phyloP scores from a whole-genome alignment of 1,140 invertebrate genomes.

The Caenorhabditis elegans region DNA sequence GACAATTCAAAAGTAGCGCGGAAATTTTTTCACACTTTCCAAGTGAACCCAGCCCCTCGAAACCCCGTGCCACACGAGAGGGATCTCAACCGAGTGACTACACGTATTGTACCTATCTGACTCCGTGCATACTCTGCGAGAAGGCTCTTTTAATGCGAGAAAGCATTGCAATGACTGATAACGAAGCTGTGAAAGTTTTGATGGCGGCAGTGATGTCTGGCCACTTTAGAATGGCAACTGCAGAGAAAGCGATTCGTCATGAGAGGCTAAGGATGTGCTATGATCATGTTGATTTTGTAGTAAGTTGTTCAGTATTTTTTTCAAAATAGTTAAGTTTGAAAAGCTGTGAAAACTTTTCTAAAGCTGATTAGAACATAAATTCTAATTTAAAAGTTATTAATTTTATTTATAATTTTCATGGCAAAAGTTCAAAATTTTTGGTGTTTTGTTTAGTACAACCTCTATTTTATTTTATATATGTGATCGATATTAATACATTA shows the following conservation, averaged over 20 bases:
- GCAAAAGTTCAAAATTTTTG: no score
- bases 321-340: no score
- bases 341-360: no score
- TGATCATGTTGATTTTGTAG: background rate
- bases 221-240: background rate
- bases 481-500: no score
- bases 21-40: no score
- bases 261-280: background rate
- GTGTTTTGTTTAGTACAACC: no score
- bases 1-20: no score
- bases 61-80: no score
- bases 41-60: no score
- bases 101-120: background rate
- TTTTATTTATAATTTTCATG: background rate
- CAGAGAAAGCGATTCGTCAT: background rate
- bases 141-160: background rate
- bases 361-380: no score
- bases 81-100: no score
- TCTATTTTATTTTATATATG: no score
- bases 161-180: background rate
- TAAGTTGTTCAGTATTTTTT: background rate
- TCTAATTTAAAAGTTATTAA: background rate
- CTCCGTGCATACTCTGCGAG: background rate
- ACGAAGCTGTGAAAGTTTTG: background rate
- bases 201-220: background rate